Conservation (phyloP, 2,113 vertebrate species). For the Nestor notabilis region DNA sequence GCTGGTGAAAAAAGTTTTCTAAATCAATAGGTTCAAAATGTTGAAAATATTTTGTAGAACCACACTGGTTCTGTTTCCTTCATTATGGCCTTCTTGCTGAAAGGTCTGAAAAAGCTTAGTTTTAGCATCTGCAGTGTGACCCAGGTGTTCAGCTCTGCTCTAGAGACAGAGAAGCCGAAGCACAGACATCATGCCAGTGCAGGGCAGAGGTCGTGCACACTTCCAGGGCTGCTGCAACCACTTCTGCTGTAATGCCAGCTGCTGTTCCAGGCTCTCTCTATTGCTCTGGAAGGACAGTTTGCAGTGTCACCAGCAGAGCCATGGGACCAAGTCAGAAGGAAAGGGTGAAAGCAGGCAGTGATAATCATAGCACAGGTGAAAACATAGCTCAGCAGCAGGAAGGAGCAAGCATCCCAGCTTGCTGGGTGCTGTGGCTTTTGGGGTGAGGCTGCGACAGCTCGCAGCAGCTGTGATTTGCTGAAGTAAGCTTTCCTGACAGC, state of each 20-base stretch:
- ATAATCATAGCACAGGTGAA: neutral
- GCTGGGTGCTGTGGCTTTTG: rapidly evolving
- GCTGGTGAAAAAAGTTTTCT: neutral
- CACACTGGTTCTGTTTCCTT: neutral
- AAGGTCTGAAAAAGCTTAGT: neutral
- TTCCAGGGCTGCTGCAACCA: neutral
- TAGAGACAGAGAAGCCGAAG: neutral
- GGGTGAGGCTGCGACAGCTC: neutral
- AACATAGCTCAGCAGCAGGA: neutral
- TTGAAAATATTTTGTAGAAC: neutral
- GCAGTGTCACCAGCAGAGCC: rapidly evolving
- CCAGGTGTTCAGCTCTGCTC: neutral
- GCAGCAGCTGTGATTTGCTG: rapidly evolving
- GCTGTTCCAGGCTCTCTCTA: neutral
- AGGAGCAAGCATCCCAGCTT: neutral
- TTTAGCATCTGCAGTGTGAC: neutral
- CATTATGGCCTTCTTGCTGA: neutral
- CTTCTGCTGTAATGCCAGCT: neutral
- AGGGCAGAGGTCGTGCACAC: rapidly evolving
- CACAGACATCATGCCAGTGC: rapidly evolving
- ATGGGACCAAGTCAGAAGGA: neutral
- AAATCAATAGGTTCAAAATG: neutral
- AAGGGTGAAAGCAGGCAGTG: neutral
- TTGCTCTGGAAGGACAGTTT: rapidly evolving
- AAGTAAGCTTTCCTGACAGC: neutral